These are phyloP conservation scores for Pan paniscus DNA, from an alignment of 2,113 vertebrate genomes.

Conservation along the genomic window DNA sequence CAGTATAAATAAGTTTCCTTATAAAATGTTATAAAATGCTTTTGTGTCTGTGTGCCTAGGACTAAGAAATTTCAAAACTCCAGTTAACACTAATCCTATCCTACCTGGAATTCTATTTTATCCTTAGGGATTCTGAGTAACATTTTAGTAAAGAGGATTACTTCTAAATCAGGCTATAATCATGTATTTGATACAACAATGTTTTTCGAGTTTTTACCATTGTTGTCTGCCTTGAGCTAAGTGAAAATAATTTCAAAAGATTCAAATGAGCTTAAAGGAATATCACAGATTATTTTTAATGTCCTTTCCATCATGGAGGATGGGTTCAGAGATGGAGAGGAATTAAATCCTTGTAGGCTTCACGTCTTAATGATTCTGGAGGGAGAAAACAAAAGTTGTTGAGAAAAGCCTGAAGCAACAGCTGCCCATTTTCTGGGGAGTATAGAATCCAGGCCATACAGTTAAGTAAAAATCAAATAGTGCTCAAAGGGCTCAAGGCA, in stretches of 20 bases:
- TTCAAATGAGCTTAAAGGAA: not conserved
- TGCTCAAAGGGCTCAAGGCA: not conserved
- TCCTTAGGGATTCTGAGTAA: not conserved
- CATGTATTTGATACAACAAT: not conserved
- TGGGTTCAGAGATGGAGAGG: not conserved
- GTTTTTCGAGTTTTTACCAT: slow-evolving; percentile 2
- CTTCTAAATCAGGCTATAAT: slow-evolving; percentile 25
- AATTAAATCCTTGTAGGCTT: not conserved
- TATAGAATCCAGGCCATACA: not conserved
- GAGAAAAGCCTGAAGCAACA: not conserved
- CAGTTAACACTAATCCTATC: not conserved
- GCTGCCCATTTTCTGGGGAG: not conserved
- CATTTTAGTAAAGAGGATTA: slow-evolving; percentile 49
- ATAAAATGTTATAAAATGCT: not conserved
- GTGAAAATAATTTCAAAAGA: slow-evolving; percentile 42
- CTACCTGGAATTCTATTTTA: slow-evolving; percentile 32
- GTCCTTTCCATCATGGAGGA: not conserved
- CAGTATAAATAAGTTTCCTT: not conserved
- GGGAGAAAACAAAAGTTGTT: not conserved
- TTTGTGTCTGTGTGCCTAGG: not conserved
- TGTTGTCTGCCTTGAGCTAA: not conserved
- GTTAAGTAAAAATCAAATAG: not conserved
- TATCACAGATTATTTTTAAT: slow-evolving; percentile 15
- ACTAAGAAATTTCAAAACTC: slow-evolving; percentile 3
- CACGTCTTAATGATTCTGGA: not conserved